phyloP scores from a whole-genome alignment of 2,113 vertebrate genomes.

The Anarhynchus alexandrinus region DNA sequence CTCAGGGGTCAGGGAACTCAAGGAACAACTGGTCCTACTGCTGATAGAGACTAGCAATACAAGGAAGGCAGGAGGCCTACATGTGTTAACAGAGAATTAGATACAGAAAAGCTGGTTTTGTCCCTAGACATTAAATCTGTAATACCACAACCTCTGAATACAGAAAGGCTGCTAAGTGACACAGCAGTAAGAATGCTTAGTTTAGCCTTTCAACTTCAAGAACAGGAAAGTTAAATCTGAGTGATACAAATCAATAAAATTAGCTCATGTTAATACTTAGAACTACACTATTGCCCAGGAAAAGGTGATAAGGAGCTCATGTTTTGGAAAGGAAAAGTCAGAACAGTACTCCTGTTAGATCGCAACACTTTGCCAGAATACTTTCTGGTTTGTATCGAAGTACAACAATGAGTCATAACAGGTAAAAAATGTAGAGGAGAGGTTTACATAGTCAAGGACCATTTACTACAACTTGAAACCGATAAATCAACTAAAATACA shows the following conservation, averaged over 20 bases:
- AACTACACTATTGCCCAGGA: not conserved
- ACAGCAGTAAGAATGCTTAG: not conserved
- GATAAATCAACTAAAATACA: not conserved
- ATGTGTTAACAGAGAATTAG: not conserved
- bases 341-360: not conserved
- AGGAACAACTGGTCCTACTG: too few species aligned
- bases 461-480: not conserved
- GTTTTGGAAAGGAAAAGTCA: not conserved
- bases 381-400: not conserved
- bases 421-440: not conserved
- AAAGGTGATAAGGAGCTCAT: not conserved
- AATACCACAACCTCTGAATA: not conserved
- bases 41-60: too few species aligned
- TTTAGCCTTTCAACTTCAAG: not conserved
- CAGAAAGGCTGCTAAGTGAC: not conserved
- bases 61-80: not conserved
- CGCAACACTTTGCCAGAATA: not conserved
- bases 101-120: not conserved
- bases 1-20: too few species aligned
- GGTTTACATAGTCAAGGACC: not conserved
- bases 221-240: not conserved
- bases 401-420: not conserved
- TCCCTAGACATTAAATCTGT: not conserved
- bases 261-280: rapidly evolving
- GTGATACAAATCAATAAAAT: not conserved